A percentile compares a stretch with the other conserved stretches of the same genome.
Evolutionary conservation across 2,797 vertebrate species (phyloP).

Genomic region (Pitangus sulphuratus): DNA sequence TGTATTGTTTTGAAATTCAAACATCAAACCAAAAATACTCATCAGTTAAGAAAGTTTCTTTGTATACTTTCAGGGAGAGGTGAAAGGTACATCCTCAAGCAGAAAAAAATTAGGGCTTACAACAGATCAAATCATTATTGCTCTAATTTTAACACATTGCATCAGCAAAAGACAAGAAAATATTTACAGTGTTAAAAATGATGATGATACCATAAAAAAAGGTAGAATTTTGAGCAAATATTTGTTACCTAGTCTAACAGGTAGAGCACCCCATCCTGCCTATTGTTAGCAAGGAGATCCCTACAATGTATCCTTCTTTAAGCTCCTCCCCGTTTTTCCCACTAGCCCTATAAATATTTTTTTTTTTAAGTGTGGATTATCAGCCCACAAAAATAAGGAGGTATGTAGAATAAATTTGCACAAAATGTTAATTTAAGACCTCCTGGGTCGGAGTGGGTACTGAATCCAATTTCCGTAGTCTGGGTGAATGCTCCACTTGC

Average conservation of each 20-base stretch:
- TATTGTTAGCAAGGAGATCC: background rate
- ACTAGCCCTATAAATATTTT: background rate
- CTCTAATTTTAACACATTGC: background rate
- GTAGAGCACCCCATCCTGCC: background rate
- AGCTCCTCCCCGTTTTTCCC: background rate
- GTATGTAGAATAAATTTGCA: fast-evolving
- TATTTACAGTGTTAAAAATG: background rate
- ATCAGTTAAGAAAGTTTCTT: background rate
- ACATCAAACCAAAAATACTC: background rate
- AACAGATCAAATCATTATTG: background rate
- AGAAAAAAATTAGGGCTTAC: background rate
- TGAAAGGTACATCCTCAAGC: background rate
- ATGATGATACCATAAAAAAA: background rate
- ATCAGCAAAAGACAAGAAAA: background rate
- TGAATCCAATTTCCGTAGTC: background rate
- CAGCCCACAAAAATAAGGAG: background rate
- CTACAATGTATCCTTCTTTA: background rate
- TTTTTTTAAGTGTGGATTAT: fast-evolving
- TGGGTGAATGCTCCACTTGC: background rate
- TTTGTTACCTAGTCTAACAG: background rate
- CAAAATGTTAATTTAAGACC: background rate
- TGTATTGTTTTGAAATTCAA: background rate
- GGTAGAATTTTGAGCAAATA: background rate
- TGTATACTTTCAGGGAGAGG: background rate
- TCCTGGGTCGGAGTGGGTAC: background rate